A percentile compares a stretch with the other conserved stretches of the same genome.
Evolutionary conservation across 64 coral and sea anemone genomes (phyloP).

Genomic region (Porites lutea): DNA sequence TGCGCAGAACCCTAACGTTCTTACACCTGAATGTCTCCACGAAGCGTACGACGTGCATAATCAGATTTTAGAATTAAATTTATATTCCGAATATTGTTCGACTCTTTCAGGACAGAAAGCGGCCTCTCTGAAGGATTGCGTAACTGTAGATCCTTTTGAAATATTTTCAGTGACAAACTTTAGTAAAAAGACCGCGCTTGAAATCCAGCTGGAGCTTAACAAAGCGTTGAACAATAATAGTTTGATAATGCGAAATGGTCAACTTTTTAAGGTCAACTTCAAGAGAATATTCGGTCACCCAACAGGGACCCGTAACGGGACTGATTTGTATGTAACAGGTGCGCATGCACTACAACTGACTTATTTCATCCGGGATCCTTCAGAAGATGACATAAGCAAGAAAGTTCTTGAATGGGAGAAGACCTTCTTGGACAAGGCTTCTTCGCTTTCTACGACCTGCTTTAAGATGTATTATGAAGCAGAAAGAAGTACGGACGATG

Average conservation of each 20-base stretch:
- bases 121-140: conserved; percentile 23
- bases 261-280: conserved; percentile 64
- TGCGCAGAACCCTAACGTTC: neutral
- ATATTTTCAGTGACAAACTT: conserved; percentile 52
- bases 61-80: conserved; percentile 25
- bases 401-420: conserved; percentile 73
- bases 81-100: conserved; percentile 40
- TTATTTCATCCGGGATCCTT: conserved; percentile 60
- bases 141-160: conserved; percentile 66
- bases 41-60: conserved; percentile 48
- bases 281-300: conserved; percentile 63
- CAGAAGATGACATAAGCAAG: neutral
- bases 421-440: conserved; percentile 21
- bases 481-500: conserved; percentile 75
- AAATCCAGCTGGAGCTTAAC: conserved; percentile 21
- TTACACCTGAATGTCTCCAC: conserved; percentile 17
- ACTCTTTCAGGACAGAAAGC: conserved; percentile 20
- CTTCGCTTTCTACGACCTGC: conserved; percentile 4
- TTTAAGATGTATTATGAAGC: conserved; percentile 46
- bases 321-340: neutral
- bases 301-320: neutral
- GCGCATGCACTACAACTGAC: conserved; percentile 62
- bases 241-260: conserved; percentile 63
- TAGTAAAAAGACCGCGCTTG: neutral
- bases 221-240: conserved; percentile 46